Percentiles rank a stretch among this genome's conserved stretches.
phyloP scores from a whole-genome alignment of 1,140 invertebrate genomes.

The Orchestia grillus region DNA sequence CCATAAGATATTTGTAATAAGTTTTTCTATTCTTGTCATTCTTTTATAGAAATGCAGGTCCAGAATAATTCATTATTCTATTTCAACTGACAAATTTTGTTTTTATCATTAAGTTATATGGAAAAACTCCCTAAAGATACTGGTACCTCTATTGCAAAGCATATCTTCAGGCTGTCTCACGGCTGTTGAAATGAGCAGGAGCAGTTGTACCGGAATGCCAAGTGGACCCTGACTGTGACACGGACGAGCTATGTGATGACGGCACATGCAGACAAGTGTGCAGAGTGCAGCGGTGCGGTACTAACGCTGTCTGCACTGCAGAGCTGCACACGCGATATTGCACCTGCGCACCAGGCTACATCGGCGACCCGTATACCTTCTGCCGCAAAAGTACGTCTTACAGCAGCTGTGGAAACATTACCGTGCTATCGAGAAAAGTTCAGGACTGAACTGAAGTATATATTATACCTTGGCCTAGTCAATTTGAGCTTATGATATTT shows the following conservation, averaged over 20 bases:
- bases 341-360: slow-evolving; percentile 82
- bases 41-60: not conserved
- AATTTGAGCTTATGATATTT: not conserved
- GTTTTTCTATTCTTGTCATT: not conserved
- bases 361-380: slow-evolving; percentile 85
- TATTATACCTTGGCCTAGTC: not conserved
- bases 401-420: not conserved
- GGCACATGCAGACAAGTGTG: slow-evolving; percentile 87
- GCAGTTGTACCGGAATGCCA: slow-evolving; percentile 75
- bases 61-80: not conserved
- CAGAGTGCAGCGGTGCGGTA: slow-evolving; percentile 81
- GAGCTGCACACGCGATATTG: slow-evolving; percentile 82
- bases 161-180: not conserved
- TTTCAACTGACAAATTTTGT: not conserved
- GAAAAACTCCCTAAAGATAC: not conserved
- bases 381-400: slow-evolving; percentile 74
- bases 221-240: slow-evolving; percentile 81
- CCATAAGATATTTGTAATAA: not conserved
- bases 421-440: not conserved
- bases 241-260: slow-evolving; percentile 80
- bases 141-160: not conserved
- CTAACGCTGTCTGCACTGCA: slow-evolving; percentile 86
- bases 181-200: not conserved
- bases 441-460: not conserved
- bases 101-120: no score